Base-by-base conservation (phyloP, 1,140 invertebrate species). In the Meteorus sp. region DNA sequence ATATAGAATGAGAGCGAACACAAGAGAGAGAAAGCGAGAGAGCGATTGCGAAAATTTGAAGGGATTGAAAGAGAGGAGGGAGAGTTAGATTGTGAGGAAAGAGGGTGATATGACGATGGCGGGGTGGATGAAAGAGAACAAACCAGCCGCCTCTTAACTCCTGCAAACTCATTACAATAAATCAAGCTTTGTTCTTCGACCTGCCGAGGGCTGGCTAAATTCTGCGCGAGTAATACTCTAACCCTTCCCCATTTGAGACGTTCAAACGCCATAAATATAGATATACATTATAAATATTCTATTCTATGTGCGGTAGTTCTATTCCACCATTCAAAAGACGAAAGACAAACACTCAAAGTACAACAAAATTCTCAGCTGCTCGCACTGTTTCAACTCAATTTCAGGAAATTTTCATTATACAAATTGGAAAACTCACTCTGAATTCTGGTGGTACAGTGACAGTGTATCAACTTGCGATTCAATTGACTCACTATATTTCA, bases 91-190 rank as follows among this genome's bases (percentile, higher is more conserved):
- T n/a, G n/a, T n/a, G n/a, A n/a, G n/a, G n/a, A n/a, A n/a, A 43
- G 50, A 54, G 65, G 59, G 47, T 48, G 61, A 62, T 64, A 68
- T 23, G 45, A 44, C 31, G 51, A 35, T 39, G 29, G 29, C 25
- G 13, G 25, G 13, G 23, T 29, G 44, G 5, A 25, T 27, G 22
- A 31, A 43, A 59, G 57, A 29, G 47, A 54, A 37, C 51, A 15
- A 39, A 41, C 53, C 52, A 57, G 54, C 62, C 61, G 66, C 76
- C 78, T 79, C 76, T 77, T 78, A 79, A 80, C 77, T 78, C 75
- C 75, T 71, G 67, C 75, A 78, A 80, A 79, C 78, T 80, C 78
- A 79, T 79, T 79, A 79, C 77, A 77, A 80, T 80, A 79, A 80
- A 80, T 79, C 77, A 80, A 79, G 77, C 77, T 80, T 79, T 79